phyloP scores from a whole-genome alignment of 2,113 vertebrate species.

The Chloropsis hardwickii region DNA sequence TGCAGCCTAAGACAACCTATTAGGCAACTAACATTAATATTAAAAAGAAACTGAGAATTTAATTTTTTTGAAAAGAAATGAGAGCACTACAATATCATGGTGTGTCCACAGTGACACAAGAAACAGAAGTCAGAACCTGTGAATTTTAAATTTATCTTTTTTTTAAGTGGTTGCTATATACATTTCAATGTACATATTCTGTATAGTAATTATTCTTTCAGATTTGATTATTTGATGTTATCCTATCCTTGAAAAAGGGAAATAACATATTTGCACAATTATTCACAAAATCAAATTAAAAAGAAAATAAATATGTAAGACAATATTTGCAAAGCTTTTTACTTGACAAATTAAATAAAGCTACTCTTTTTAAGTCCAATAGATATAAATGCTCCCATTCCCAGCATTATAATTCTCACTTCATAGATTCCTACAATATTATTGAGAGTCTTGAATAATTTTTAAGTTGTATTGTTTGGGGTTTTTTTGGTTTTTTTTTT shows the following conservation, averaged over 20 bases:
- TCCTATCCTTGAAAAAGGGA: not conserved
- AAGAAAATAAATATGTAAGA: not conserved
- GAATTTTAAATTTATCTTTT: not conserved
- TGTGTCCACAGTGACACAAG: not conserved
- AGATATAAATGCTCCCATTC: not conserved
- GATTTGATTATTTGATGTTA: not conserved
- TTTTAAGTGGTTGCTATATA: not conserved
- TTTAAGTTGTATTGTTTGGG: not conserved
- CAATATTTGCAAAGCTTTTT: not conserved
- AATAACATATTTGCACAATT: not conserved
- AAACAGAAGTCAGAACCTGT: not conserved
- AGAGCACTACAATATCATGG: not conserved
- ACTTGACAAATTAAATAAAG: not conserved
- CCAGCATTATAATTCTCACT: not conserved
- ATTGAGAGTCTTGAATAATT: not conserved
- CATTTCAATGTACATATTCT: not conserved
- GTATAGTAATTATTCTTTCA: not conserved
- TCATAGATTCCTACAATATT: not conserved
- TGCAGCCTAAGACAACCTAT: not conserved
- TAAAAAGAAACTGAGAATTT: not conserved
- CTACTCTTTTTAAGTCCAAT: not conserved
- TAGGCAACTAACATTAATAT: not conserved
- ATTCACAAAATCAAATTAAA: not conserved
- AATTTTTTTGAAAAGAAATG: not conserved
- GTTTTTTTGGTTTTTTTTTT: rapidly evolving